These are phyloP conservation scores for Trematomus bernacchii DNA, from an alignment of 2,797 vertebrate genomes.

Conservation along the genomic window DNA sequence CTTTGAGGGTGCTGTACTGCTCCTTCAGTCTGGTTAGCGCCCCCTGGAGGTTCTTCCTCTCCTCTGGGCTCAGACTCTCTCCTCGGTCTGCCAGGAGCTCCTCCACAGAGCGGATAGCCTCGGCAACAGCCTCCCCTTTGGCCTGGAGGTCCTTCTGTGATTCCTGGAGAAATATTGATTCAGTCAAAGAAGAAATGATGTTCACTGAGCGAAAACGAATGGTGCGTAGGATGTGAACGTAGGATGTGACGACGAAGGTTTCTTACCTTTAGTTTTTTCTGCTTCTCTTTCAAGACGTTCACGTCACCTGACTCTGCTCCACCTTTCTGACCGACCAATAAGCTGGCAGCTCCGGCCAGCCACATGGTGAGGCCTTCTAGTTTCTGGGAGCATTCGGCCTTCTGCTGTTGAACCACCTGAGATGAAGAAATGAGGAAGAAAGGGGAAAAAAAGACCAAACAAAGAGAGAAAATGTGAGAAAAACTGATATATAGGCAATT, in stretches of 20 bases:
- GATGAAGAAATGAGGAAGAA: neutral
- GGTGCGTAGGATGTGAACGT: no score
- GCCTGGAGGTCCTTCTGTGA: slow-evolving; percentile 90
- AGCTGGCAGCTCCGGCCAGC: slow-evolving; percentile 88
- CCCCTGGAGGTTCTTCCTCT: slow-evolving; percentile 83
- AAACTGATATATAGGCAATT: neutral
- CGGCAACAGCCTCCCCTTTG: slow-evolving; percentile 83
- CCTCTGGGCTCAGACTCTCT: slow-evolving; percentile 80
- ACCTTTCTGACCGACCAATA: slow-evolving; percentile 83
- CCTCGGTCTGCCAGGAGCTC: slow-evolving; percentile 89
- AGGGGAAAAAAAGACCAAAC: slow-evolving; percentile 12
- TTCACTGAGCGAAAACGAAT: neutral
- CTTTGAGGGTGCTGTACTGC: slow-evolving; percentile 88
- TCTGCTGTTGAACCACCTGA: slow-evolving; percentile 94
- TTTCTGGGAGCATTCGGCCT: slow-evolving; percentile 90
- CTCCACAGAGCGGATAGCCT: slow-evolving; percentile 89
- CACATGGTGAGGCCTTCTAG: slow-evolving; percentile 90
- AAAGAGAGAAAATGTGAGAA: slow-evolving; percentile 39
- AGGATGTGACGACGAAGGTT: neutral
- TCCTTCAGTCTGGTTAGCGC: slow-evolving; percentile 89
- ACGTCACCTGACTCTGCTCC: slow-evolving; percentile 84
- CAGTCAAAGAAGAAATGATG: neutral
- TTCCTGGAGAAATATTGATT: slow-evolving; percentile 79
- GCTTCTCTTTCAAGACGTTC: slow-evolving; percentile 86
- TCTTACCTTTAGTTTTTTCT: slow-evolving; percentile 90